A percentile compares a stretch with the other conserved stretches of the same genome.
These are phyloP conservation scores for Hypomecis punctinalis DNA, from an alignment of 2,888 invertebrate species.

Conservation along the genomic window DNA sequence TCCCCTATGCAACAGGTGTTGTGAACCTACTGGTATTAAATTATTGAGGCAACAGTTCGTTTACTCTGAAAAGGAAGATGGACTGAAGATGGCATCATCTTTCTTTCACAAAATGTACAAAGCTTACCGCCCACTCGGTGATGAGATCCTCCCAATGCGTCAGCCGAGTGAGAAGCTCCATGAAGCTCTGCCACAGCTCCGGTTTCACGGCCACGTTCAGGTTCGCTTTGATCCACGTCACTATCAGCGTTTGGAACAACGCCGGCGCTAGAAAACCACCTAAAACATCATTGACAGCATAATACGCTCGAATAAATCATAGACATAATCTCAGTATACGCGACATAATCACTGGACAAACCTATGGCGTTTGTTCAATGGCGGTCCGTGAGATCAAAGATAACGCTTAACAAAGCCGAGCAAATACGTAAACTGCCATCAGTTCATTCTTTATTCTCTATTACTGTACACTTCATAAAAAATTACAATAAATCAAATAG, in stretches of 20 bases:
- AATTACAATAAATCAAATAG: no score
- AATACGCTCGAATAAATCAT: not conserved
- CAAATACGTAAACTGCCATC: no score
- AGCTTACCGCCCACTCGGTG: slow-evolving; percentile 96
- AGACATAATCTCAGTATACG: no score
- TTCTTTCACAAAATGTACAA: not conserved
- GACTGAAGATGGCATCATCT: no score
- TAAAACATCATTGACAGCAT: slow-evolving; percentile 42
- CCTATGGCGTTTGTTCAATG: not conserved
- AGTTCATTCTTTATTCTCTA: no score
- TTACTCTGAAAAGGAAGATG: not conserved
- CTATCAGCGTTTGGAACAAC: slow-evolving; percentile 96
- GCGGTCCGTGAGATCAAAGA: not conserved
- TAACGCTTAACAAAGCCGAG: no score
- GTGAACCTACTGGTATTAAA: no score
- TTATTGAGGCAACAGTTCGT: no score
- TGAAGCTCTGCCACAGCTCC: slow-evolving; percentile 97
- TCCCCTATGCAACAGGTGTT: no score
- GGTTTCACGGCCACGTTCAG: slow-evolving; percentile 95
- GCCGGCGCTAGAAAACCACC: slow-evolving; percentile 94
- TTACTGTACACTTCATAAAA: no score
- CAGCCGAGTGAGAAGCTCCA: slow-evolving; percentile 93
- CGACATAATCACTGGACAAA: no score
- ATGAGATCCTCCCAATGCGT: slow-evolving; percentile 98
- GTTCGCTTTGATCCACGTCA: slow-evolving; percentile 99